A percentile compares a stretch with the other conserved stretches of the same genome.
Evolutionary conservation across 2,888 invertebrate genomes (phyloP).

Genomic region (Aproaerema taeniolella): DNA sequence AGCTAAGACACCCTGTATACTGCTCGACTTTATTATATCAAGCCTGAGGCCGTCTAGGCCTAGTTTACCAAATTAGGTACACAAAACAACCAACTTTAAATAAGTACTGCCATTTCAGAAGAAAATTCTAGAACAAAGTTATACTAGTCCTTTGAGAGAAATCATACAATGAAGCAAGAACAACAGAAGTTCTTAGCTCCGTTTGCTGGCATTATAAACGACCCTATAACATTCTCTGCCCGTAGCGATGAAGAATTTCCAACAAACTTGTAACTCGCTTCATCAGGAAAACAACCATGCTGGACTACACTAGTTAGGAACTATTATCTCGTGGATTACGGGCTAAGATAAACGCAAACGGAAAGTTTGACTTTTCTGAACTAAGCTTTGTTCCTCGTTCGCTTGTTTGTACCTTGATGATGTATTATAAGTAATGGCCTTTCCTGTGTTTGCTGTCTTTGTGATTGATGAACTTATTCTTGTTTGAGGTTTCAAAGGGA

Average conservation of each 20-base stretch:
- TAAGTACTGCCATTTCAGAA: no score
- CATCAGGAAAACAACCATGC: conserved; percentile 60
- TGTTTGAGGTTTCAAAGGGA: not conserved
- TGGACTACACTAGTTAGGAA: conserved; percentile 49
- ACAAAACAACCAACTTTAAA: no score
- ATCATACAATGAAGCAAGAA: conserved; percentile 6
- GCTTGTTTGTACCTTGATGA: not conserved
- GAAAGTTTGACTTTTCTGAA: conserved; percentile 32
- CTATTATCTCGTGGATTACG: conserved; percentile 62
- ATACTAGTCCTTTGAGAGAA: no score
- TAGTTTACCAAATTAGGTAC: no score
- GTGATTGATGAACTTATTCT: conserved; percentile 9
- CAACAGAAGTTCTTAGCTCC: conserved; percentile 21
- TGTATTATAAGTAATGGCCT: conserved; percentile 2
- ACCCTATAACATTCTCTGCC: conserved; percentile 35
- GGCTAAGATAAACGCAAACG: conserved; percentile 45
- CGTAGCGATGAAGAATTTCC: conserved; percentile 47
- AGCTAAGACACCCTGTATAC: no score
- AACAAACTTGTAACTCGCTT: conserved; percentile 49
- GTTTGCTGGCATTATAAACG: conserved; percentile 23
- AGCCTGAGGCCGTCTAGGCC: no score
- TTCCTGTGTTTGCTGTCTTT: conserved; percentile 2
- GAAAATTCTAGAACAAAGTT: no score
- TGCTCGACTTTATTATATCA: no score
- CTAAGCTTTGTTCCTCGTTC: conserved; percentile 1